Base-by-base conservation (phyloP, 2,888 invertebrate genomes). In the Heliconius sara region DNA sequence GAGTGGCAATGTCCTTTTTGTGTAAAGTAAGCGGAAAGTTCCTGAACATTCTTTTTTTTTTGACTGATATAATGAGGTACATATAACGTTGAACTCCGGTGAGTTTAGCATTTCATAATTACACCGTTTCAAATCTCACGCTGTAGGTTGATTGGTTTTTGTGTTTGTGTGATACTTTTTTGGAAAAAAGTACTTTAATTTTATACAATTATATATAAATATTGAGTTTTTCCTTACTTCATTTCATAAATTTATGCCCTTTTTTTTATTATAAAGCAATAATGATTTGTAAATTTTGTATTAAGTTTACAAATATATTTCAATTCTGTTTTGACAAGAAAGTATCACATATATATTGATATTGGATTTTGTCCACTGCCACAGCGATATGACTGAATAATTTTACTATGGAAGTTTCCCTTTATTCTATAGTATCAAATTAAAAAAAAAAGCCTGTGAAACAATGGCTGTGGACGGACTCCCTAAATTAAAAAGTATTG, bases 1-100 rank as follows among this genome's bases (percentile, higher is more conserved):
- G 91, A 91, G 88, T 88, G 73, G 67, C 67, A 25, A 65, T 80
- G 43, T 57, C 57, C 74, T 74, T 81, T 57, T 66, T 67, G 79
- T 81, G 79, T 81, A 80, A 78, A 60, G 73, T 80, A 77, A 80
- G 63, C 80, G 82, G 72, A 83, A 79, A 83, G 85, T 85, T 86
- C 85, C 86, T 85, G 83, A 82, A 83, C 72, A 80, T 77, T 82
- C 68, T 78, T 80, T 77, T 60, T 22, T 77, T 52, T 75, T 60
- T 68, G 71, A 79, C 72, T 81, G 74, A 71, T 57, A 57, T 72
- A 65, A 27, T 67, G 70, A 75, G 66, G 74, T 75, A 79, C 60
- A 63, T 80, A 57, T 71, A 66, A 73, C 47, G 22, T 75, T 67
- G 25, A 30, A 16, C 39, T 22, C 78, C 47, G 60, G 60, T 75